Evolutionary conservation across 1,140 invertebrate genomes (phyloP).

Genomic region (Coptotermes formosanus): DNA sequence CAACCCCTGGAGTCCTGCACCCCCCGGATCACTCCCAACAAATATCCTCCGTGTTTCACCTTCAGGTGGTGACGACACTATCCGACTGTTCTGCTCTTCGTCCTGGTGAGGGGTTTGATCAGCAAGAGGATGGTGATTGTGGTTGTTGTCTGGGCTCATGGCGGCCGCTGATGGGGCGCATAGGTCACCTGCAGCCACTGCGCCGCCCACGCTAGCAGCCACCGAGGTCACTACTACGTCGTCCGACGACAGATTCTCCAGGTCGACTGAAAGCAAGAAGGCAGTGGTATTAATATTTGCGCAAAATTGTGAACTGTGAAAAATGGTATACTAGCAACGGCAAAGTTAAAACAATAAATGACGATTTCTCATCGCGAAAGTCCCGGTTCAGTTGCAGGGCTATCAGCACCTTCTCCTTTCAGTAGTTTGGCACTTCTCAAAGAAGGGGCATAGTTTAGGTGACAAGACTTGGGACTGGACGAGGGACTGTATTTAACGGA

Average conservation of each 20-base stretch:
- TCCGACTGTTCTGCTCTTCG: not conserved
- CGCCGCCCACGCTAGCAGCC: constrained; percentile 34
- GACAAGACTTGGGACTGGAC: no score
- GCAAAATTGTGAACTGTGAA: no score
- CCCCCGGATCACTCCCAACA: not conserved
- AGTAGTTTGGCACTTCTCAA: no score
- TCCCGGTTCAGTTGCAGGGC: no score
- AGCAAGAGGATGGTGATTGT: constrained; percentile 39
- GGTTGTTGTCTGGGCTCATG: constrained; percentile 43
- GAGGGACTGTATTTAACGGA: no score
- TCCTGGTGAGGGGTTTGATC: constrained; percentile 23
- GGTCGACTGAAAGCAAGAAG: constrained; percentile 30
- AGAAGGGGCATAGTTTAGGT: no score
- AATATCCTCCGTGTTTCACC: not conserved
- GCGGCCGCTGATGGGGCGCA: constrained; percentile 18
- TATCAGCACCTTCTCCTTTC: no score
- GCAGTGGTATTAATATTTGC: not conserved
- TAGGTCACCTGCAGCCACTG: not conserved
- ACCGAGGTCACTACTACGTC: constrained; percentile 37
- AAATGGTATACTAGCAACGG: no score
- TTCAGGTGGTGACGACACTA: not conserved
- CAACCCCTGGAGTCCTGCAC: constrained; percentile 19
- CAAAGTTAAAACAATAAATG: no score
- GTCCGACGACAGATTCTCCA: constrained; percentile 24
- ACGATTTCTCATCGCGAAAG: no score